Evolutionary conservation across 2,113 vertebrate genomes (phyloP), one percentile per base, ranked within the genome.

Genomic region (Agelaius tricolor): DNA sequence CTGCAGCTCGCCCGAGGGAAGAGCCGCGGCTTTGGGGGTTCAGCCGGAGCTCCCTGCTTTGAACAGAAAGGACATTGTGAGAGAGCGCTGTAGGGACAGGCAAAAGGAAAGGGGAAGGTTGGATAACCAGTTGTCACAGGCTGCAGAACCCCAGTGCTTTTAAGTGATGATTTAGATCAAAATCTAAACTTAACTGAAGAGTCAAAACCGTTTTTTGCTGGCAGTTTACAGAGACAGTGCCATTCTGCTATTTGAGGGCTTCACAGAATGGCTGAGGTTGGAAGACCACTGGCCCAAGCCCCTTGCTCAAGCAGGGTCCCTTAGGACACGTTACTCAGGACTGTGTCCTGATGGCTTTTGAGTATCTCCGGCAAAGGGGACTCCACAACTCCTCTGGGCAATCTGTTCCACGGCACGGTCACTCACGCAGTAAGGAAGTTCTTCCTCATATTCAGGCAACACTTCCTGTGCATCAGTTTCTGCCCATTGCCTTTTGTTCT

Each of bases 121-220:
- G 44, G 35, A 7, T 27, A 11, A 51, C 3, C 19, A 2, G 23
- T 2, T 9, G 5, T 21, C n/a, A 9, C 1, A 30, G 1, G 15
- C 14, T 19, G 26, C 33, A 15, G 63, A 44, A 66, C 11, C 9
- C 1, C 19, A 2, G 22, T 28, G 33, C 8, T 58, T 74, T n/a
- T 21, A 41, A 30, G 52, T 2, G 44, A 23, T 13, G 31, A 10
- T 23, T 75, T 68, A 49, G 13, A 57, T 11, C 2, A 31, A 74
- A 46, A 44, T 31, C n/a, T 52, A 22, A 61, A 44, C 16, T 14
- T 49, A 69, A 76, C 10, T 4, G 13, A 49, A 47, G 22, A 7
- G 16, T 44, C n/a, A 43, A 63, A 87, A 0, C 15, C 2, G 2
- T 44, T 81, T 28, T 28, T 44, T 10, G 3, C 43, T 47, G 35